Evolutionary conservation across 2,888 invertebrate genomes (phyloP).

Genomic region (Diarsia rubi): DNA sequence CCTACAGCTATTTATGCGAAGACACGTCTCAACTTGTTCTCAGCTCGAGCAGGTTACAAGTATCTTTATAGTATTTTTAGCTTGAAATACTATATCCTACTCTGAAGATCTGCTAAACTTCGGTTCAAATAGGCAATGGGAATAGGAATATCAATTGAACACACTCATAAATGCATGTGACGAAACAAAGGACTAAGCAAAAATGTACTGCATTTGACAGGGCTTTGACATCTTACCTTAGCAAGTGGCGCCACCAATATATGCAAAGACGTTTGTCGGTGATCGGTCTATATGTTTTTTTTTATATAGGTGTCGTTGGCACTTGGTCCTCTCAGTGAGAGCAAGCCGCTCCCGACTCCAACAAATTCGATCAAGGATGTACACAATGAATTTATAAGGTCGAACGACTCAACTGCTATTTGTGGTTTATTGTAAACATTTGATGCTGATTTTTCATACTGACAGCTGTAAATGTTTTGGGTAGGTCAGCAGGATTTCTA

Average conservation of each 20-base stretch:
- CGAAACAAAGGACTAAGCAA: constrained; percentile 2
- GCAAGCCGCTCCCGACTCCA: constrained; percentile 67
- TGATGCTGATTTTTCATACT: constrained; percentile 43
- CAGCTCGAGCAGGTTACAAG: not conserved
- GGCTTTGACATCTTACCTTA: not conserved
- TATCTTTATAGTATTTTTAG: too few relatives aligned
- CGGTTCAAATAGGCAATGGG: constrained; percentile 54
- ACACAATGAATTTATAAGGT: constrained; percentile 79
- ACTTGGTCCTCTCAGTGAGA: constrained; percentile 57
- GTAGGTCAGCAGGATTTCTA: not conserved
- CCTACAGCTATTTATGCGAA: constrained; percentile 22
- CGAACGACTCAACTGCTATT: constrained; percentile 70
- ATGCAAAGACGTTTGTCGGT: not conserved
- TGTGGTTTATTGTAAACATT: constrained; percentile 56
- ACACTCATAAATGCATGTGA: not conserved
- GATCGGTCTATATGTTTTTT: constrained; percentile 9
- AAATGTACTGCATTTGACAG: constrained; percentile 16
- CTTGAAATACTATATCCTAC: constrained; percentile 3
- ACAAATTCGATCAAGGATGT: constrained; percentile 80
- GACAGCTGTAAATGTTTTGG: constrained; percentile 10
- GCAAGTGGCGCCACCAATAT: constrained; percentile 1
- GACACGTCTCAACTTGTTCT: constrained; percentile 5
- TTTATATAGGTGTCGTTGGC: constrained; percentile 64
- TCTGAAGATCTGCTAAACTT: constrained; percentile 50
- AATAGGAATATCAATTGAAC: not conserved